Evolutionary conservation across 2,797 vertebrate genomes (phyloP).

Genomic region (Chelidonichthys spinosus): DNA sequence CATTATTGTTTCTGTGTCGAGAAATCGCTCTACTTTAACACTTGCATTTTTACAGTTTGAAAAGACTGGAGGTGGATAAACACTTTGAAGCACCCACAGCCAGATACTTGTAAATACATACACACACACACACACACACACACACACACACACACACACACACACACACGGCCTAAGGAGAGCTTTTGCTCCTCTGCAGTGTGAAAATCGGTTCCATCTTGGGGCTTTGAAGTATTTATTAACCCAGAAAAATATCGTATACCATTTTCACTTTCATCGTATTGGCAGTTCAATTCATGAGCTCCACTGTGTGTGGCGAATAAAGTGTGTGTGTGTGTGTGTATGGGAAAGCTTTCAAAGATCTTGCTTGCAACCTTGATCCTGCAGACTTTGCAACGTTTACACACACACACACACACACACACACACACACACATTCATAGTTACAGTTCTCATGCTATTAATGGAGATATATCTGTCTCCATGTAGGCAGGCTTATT

Average conservation of each 20-base stretch:
- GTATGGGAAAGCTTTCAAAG: constrained; percentile 29
- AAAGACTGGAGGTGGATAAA: constrained; percentile 24
- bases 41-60: background rate
- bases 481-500: constrained; percentile 64
- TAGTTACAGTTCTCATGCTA: constrained; percentile 74
- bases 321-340: constrained; percentile 8
- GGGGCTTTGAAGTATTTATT: constrained; percentile 68
- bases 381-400: constrained; percentile 59
- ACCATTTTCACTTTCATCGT: constrained; percentile 53
- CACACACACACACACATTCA: constrained; percentile 47
- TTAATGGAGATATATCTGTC: constrained; percentile 79
- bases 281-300: constrained; percentile 51
- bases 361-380: constrained; percentile 64
- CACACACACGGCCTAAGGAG: constrained; percentile 16
- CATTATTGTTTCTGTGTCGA: background rate
- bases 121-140: constrained; percentile 18
- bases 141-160: background rate
- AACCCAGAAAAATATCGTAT: constrained; percentile 63
- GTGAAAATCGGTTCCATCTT: constrained; percentile 55
- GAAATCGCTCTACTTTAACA: background rate
- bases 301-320: constrained; percentile 41
- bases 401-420: constrained; percentile 26
- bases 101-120: constrained; percentile 14
- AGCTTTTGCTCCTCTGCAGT: constrained; percentile 47
- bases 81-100: constrained; percentile 31